Conservation (phyloP, 2,888 invertebrate species). For the Incurvaria masculella region DNA sequence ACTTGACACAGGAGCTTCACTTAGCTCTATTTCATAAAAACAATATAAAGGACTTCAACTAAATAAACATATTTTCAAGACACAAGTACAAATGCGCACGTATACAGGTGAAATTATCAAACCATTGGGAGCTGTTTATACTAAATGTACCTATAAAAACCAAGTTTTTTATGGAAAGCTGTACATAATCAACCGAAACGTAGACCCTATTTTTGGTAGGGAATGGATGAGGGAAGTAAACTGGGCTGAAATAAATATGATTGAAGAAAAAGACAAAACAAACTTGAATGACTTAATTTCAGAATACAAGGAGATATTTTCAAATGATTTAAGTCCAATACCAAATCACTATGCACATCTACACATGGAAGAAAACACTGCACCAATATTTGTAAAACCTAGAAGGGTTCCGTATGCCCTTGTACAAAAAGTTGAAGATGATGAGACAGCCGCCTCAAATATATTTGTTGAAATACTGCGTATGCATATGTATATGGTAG, state of each 20-base stretch:
- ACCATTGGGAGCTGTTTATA: slow-evolving; percentile 2
- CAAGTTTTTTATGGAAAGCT: slow-evolving; percentile 1
- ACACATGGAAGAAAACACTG: background rate
- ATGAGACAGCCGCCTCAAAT: no score
- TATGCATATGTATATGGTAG: no score
- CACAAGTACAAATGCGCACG: slow-evolving; percentile 1
- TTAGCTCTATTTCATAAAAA: slow-evolving; percentile 3
- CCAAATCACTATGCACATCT: slow-evolving; percentile 3
- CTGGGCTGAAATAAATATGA: no score
- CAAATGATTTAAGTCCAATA: slow-evolving; percentile 5
- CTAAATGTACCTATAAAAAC: background rate
- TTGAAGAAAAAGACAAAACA: no score
- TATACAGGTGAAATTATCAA: slow-evolving; percentile 4
- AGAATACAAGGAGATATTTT: no score
- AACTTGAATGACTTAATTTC: no score
- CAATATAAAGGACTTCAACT: slow-evolving; percentile 1
- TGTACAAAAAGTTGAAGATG: slow-evolving; percentile 9
- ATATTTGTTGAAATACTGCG: no score
- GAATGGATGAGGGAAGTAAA: slow-evolving; percentile 12
- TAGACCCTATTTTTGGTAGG: slow-evolving; percentile 8
- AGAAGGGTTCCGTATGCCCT: slow-evolving; percentile 10
- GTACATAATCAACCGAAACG: slow-evolving; percentile 4
- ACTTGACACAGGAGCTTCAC: slow-evolving; percentile 10
- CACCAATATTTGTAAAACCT: no score
- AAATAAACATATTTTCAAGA: background rate